Percentiles rank a stretch among this genome's conserved stretches.
phyloP scores from a whole-genome alignment of 2,888 invertebrate species.

The Drosophila emarginata region DNA sequence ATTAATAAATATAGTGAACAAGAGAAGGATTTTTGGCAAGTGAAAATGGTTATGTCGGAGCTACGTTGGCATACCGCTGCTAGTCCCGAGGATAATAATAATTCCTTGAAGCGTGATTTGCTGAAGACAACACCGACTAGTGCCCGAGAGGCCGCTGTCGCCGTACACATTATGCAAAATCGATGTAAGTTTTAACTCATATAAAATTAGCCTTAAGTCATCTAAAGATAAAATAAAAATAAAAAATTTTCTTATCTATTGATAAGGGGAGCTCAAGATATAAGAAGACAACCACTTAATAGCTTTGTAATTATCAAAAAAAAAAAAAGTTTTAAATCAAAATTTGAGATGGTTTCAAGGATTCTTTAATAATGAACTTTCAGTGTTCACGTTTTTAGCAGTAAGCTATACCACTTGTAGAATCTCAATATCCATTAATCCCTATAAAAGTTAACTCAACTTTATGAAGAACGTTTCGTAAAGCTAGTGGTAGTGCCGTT shows the following conservation, averaged over 20 bases:
- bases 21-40: conserved; percentile 32
- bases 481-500: neutral
- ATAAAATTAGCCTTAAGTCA: neutral
- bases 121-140: conserved; percentile 75
- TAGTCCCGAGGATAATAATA: conserved; percentile 82
- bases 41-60: conserved; percentile 83
- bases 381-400: neutral
- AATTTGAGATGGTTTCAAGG: neutral
- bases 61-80: conserved; percentile 81
- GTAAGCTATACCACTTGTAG: conserved; percentile 25
- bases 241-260: too few relatives aligned
- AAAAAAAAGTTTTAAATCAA: neutral
- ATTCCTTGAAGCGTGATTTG: conserved; percentile 81
- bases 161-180: conserved; percentile 80
- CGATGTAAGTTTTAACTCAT: conserved; percentile 78
- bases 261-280: too few relatives aligned
- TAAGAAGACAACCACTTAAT: too few relatives aligned
- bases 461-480: neutral
- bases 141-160: conserved; percentile 68
- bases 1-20: conserved; percentile 19
- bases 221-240: neutral
- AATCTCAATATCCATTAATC: conserved; percentile 21
- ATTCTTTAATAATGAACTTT: neutral
- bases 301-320: too few relatives aligned
- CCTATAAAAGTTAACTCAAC: conserved; percentile 4